These are phyloP conservation scores for Hiodon tergisus DNA, from an alignment of 2,113 vertebrate species.

Conservation along the genomic window DNA sequence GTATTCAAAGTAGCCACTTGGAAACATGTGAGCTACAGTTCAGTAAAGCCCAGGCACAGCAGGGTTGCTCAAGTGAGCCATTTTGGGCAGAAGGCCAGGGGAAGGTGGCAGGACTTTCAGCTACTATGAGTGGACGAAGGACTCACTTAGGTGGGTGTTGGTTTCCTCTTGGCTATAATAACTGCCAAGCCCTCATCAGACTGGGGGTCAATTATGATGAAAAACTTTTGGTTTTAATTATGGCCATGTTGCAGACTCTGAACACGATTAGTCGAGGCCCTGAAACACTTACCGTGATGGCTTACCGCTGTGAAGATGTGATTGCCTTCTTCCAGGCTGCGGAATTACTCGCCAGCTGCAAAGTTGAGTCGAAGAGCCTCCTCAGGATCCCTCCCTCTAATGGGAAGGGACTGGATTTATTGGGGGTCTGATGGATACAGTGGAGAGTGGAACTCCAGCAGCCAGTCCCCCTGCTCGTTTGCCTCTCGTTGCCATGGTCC, in stretches of 20 bases:
- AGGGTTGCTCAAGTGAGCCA: not conserved
- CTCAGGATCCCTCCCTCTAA: not conserved
- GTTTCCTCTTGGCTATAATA: not conserved
- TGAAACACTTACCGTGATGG: constrained; percentile 10
- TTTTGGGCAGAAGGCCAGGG: not conserved
- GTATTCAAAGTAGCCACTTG: no score
- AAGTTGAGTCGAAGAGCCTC: not conserved
- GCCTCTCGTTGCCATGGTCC: not conserved
- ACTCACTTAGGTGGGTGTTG: no score
- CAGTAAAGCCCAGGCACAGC: not conserved
- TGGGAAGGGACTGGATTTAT: constrained; percentile 4
- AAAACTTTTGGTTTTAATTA: constrained; percentile 12
- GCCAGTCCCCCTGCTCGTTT: not conserved
- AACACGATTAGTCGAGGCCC: not conserved
- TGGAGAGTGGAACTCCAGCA: not conserved
- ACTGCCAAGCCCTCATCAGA: not conserved
- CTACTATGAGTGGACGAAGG: not conserved
- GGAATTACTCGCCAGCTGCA: not conserved
- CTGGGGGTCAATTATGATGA: constrained; percentile 8
- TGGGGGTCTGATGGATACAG: constrained; percentile 5
- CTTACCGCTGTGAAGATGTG: not conserved
- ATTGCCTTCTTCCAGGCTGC: not conserved
- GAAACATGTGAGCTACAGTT: not conserved
- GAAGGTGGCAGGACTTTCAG: no score
- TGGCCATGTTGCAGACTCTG: not conserved